phyloP scores from a whole-genome alignment of 2,113 vertebrate genomes.

The Daphoenositta chrysoptera region DNA sequence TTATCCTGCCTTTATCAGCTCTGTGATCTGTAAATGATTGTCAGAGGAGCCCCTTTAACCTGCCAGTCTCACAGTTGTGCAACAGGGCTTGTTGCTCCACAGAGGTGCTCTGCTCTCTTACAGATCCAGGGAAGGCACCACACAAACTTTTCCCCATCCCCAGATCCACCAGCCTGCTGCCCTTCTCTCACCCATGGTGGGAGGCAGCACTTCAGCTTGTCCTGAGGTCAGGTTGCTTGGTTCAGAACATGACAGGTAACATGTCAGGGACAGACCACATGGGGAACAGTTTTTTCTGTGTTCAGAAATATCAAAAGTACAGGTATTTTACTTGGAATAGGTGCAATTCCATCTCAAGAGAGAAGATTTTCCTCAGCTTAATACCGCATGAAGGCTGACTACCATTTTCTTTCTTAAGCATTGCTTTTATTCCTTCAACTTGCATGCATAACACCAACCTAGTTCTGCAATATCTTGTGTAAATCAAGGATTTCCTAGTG shows the following conservation, averaged over 20 bases:
- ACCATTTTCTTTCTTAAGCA: neutral
- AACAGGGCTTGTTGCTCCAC: neutral
- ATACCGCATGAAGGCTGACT: neutral
- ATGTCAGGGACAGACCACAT: fast-evolving
- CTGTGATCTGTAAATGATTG: neutral
- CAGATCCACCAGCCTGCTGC: neutral
- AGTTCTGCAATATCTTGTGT: neutral
- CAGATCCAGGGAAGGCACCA: neutral
- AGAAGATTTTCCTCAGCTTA: neutral
- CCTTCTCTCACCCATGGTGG: neutral
- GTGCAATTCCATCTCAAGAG: neutral
- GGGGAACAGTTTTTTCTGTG: neutral
- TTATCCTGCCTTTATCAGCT: neutral
- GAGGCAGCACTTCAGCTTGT: neutral
- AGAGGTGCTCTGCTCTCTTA: neutral
- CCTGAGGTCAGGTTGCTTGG: neutral
- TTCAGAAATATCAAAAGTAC: neutral
- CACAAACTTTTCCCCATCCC: neutral
- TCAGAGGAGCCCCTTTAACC: neutral
- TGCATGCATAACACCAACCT: neutral
- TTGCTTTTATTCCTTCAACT: neutral
- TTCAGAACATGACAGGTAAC: neutral
- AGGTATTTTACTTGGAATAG: neutral
- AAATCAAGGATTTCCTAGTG: neutral
- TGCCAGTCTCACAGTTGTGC: fast-evolving